phyloP scores from a whole-genome alignment of 2,888 invertebrate species.

The Agrenia bidenticulata region DNA sequence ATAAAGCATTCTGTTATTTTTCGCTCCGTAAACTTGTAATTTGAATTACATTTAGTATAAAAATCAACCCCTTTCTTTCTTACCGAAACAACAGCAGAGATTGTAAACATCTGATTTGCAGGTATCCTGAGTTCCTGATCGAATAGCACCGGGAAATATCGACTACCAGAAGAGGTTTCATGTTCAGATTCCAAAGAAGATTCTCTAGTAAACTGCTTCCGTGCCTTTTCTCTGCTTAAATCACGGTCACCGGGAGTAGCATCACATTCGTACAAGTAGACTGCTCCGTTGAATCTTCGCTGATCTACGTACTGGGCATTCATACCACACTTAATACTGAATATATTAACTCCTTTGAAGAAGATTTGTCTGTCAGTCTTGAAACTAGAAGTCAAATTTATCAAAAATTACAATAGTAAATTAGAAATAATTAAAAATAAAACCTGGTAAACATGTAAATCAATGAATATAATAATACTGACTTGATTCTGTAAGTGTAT shows the following conservation, averaged over 20 bases:
- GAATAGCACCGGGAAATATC: constrained; percentile 36
- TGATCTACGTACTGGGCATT: constrained; percentile 21
- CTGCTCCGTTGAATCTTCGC: constrained; percentile 34
- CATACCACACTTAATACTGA: constrained; percentile 35
- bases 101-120: constrained; percentile 33
- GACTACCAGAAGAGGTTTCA: constrained; percentile 24
- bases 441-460: background rate
- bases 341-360: constrained; percentile 39
- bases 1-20: background rate
- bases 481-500: constrained; percentile 42
- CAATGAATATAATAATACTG: too few species aligned
- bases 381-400: constrained; percentile 20
- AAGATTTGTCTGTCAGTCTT: constrained; percentile 35
- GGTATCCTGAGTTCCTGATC: constrained; percentile 31
- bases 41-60: background rate
- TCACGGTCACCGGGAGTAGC: constrained; percentile 16
- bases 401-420: too few species aligned
- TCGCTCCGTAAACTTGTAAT: background rate
- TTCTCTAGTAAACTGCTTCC: constrained; percentile 32
- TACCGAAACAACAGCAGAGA: constrained; percentile 40
- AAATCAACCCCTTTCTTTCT: constrained; percentile 3
- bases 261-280: constrained; percentile 34
- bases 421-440: too few species aligned
- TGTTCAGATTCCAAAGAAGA: constrained; percentile 32
- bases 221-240: constrained; percentile 16